Conservation (phyloP, 1,140 invertebrate species). For the Drosophila orena region DNA sequence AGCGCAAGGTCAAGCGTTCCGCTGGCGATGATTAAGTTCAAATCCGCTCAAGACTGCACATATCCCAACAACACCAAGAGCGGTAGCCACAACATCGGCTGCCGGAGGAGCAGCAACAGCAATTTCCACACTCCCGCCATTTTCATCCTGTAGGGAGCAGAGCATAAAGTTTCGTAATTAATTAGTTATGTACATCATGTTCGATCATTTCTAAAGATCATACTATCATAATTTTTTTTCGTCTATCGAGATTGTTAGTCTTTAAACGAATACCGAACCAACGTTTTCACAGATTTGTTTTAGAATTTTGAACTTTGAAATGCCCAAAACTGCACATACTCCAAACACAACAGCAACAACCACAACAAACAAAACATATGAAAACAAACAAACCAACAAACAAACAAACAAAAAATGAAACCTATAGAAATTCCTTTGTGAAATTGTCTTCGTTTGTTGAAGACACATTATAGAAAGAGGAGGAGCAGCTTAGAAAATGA, state of each 20-base stretch:
- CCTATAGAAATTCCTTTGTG: slow-evolving; percentile 37
- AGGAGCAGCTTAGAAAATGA: slow-evolving; percentile 12
- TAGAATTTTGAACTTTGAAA: slow-evolving; percentile 28
- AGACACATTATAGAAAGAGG: slow-evolving; percentile 29
- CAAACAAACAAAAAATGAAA: slow-evolving; percentile 11
- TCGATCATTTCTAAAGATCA: slow-evolving; percentile 43
- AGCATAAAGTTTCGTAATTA: slow-evolving; percentile 56
- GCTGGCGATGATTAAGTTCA: slow-evolving; percentile 87
- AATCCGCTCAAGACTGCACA: slow-evolving; percentile 61
- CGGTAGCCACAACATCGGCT: slow-evolving; percentile 15
- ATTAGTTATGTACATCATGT: slow-evolving; percentile 52
- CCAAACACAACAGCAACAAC: neutral
- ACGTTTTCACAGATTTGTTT: slow-evolving; percentile 39
- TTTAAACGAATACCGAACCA: slow-evolving; percentile 32
- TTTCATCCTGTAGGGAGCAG: slow-evolving; percentile 46
- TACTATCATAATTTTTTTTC: slow-evolving; percentile 52
- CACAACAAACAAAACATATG: slow-evolving; percentile 2
- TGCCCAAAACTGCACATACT: slow-evolving; percentile 47
- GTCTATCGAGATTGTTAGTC: slow-evolving; percentile 71
- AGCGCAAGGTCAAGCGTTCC: slow-evolving; percentile 90
- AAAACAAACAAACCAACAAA: slow-evolving; percentile 8
- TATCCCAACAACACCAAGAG: slow-evolving; percentile 15
- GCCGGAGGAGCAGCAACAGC: slow-evolving; percentile 14
- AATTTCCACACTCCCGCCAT: slow-evolving; percentile 7
- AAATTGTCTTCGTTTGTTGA: slow-evolving; percentile 71